A percentile compares a stretch with the other conserved stretches of the same genome.
phyloP scores from a whole-genome alignment of 1,140 invertebrate species.

The Amphibalanus amphitrite region DNA sequence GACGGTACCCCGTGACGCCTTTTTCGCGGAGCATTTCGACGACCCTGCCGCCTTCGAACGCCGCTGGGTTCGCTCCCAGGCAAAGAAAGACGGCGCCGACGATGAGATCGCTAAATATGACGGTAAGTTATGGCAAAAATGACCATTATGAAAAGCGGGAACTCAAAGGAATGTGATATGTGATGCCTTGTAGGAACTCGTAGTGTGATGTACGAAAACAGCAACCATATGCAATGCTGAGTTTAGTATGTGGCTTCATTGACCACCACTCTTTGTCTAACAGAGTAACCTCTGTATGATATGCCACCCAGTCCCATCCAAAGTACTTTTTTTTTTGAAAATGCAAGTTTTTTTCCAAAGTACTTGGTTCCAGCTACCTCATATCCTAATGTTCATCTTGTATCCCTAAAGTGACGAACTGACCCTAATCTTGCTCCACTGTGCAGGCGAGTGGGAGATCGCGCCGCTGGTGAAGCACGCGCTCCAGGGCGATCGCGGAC shows the following conservation, averaged over 20 bases:
- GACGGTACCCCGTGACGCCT: conserved; percentile 34
- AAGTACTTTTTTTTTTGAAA: too few species aligned
- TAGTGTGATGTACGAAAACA: background rate
- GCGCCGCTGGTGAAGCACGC: conserved; percentile 56
- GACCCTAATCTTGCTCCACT: too few species aligned
- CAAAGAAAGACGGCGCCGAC: conserved; percentile 83
- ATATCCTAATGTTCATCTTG: too few species aligned
- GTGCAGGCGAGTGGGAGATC: conserved; percentile 50
- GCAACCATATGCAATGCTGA: background rate
- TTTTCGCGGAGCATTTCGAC: conserved; percentile 80
- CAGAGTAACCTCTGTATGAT: background rate
- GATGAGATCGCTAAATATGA: conserved; percentile 90
- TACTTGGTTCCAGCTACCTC: too few species aligned
- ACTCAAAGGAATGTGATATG: too few species aligned
- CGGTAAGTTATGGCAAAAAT: conserved; percentile 41
- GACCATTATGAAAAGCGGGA: too few species aligned
- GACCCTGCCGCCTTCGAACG: conserved; percentile 50
- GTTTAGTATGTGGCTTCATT: background rate
- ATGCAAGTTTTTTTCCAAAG: too few species aligned
- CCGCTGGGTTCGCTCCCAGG: conserved; percentile 71
- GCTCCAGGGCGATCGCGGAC: conserved; percentile 63
- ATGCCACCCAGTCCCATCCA: too few species aligned
- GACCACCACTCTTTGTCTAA: background rate
- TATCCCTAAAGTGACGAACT: too few species aligned
- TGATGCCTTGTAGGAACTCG: too few species aligned